These are phyloP conservation scores for Sebastes hubbsi DNA, from an alignment of 2,797 vertebrate species.

Conservation along the genomic window DNA sequence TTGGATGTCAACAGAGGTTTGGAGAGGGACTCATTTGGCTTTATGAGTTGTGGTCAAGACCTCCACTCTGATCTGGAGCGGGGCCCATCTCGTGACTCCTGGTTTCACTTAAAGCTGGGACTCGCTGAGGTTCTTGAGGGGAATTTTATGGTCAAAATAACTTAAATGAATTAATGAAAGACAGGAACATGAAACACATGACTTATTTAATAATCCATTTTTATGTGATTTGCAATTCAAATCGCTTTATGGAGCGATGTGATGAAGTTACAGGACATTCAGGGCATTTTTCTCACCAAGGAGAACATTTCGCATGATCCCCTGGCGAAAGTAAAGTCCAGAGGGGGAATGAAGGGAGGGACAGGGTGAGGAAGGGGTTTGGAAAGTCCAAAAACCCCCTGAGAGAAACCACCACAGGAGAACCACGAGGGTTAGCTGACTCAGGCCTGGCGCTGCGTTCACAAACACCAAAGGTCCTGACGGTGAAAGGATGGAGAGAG, in stretches of 20 bases:
- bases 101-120: conserved; percentile 49
- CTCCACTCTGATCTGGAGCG: conserved; percentile 50
- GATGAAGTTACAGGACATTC: background rate
- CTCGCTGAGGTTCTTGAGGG: conserved; percentile 1
- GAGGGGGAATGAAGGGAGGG: background rate
- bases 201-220: background rate
- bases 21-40: conserved; percentile 44
- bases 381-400: conserved; percentile 41
- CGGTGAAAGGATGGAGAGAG: background rate
- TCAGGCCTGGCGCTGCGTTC: conserved; percentile 20
- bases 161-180: conserved; percentile 1
- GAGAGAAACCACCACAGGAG: conserved; percentile 41
- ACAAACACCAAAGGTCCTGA: conserved; percentile 22
- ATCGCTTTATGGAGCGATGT: background rate
- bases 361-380: conserved; percentile 24
- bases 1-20: conserved; percentile 57
- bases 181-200: background rate
- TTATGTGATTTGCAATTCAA: background rate
- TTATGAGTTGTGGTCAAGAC: conserved; percentile 65
- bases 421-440: conserved; percentile 54
- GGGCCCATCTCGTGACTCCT: conserved; percentile 41
- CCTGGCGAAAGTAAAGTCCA: background rate
- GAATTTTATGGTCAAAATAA: conserved; percentile 30
- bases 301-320: conserved; percentile 14
- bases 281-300: background rate